A percentile compares a stretch with the other conserved stretches of the same genome.
phyloP scores from a whole-genome alignment of 2,888 invertebrate genomes.

The Oscheius sp. region DNA sequence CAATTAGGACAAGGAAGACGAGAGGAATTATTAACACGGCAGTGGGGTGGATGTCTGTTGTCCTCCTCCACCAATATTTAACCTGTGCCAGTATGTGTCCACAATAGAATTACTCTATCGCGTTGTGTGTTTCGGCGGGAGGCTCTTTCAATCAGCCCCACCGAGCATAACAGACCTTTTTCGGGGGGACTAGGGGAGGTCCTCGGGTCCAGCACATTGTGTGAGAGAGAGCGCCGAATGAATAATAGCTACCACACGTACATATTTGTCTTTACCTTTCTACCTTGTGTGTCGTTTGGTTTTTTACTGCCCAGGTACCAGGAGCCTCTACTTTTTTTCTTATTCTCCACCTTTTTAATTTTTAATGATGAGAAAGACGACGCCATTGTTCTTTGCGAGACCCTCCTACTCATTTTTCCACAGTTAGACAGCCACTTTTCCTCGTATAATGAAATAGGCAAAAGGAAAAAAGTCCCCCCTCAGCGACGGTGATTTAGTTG shows the following conservation, averaged over 20 bases:
- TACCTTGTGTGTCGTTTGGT: background rate
- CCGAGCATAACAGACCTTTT: conserved; percentile 1
- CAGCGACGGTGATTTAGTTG: conserved; percentile 31
- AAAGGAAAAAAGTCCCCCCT: background rate
- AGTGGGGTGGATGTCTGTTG: background rate
- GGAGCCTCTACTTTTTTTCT: conserved; percentile 1
- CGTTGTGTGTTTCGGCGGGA: background rate
- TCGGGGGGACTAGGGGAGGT: background rate
- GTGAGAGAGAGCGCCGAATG: conserved; percentile 13
- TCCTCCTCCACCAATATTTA: background rate
- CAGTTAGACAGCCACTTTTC: too few species aligned
- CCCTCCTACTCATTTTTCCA: too few species aligned
- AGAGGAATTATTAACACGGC: background rate
- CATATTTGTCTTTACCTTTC: background rate
- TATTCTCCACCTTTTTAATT: background rate
- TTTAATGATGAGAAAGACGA: background rate
- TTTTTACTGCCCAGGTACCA: background rate
- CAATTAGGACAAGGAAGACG: too few species aligned
- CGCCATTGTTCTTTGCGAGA: too few species aligned
- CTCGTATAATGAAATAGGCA: too few species aligned
- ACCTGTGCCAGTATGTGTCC: background rate
- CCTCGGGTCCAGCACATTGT: too few species aligned
- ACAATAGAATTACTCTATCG: conserved; percentile 8
- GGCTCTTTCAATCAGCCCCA: conserved; percentile 16
- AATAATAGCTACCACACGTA: conserved; percentile 20